Percentiles rank a stretch among this genome's conserved stretches.
phyloP scores from a whole-genome alignment of 1,140 invertebrate species.

The Drosophila prosaltans region DNA sequence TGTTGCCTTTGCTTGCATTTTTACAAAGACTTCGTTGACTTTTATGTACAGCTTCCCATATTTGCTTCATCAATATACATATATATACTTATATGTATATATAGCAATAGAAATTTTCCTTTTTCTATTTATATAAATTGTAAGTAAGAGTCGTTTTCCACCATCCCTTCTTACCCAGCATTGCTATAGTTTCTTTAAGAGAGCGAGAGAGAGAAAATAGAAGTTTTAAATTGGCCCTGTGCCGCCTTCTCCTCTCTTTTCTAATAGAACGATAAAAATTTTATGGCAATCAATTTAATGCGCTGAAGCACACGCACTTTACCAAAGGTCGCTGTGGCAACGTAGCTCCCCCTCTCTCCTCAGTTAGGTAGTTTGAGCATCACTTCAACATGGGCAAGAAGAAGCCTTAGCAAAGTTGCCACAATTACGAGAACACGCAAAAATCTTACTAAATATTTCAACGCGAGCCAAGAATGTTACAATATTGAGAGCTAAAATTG shows the following conservation, averaged over 20 bases:
- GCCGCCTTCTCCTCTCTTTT: conserved; percentile 25
- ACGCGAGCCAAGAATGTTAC: conserved; percentile 42
- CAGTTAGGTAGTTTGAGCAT: not conserved
- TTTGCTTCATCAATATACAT: conserved; percentile 48
- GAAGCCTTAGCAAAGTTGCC: conserved; percentile 65
- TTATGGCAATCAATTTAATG: conserved; percentile 79
- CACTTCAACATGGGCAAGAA: not conserved
- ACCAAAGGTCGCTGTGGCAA: conserved; percentile 57
- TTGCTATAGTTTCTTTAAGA: conserved; percentile 43
- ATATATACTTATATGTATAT: not conserved
- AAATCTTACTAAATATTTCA: conserved; percentile 78
- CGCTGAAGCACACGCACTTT: conserved; percentile 68
- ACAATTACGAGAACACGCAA: conserved; percentile 58
- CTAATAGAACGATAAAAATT: conserved; percentile 50
- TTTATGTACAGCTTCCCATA: conserved; percentile 5
- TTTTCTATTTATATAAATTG: conserved; percentile 53
- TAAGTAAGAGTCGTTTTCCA: conserved; percentile 23
- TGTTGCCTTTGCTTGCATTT: conserved; percentile 57
- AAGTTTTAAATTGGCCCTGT: conserved; percentile 49
- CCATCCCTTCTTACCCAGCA: conserved; percentile 4
- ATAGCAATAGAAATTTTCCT: conserved; percentile 34
- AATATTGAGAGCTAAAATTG: conserved; percentile 22
- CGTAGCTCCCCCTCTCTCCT: not conserved
- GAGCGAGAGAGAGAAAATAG: not conserved
- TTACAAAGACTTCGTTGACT: conserved; percentile 50